Base-by-base conservation (phyloP, 2,113 vertebrate genomes). In the Arizona elegans region DNA sequence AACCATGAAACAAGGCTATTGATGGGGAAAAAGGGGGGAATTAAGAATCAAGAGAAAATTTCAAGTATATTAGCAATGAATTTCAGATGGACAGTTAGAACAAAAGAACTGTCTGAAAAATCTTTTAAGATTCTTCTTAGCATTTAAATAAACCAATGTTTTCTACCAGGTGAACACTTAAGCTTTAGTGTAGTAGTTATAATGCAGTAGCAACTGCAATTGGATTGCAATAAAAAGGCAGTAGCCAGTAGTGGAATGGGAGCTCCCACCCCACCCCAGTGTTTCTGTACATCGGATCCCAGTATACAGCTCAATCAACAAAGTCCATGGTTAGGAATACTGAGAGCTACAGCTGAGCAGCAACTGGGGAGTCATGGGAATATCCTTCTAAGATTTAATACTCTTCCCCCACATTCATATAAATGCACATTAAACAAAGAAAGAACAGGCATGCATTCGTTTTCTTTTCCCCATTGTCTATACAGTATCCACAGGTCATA, bases 401-500 rank as follows among this genome's bases (percentile, higher is more conserved):
- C 29, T 87, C 56, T 24, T 87, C 11, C 17, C 56, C 29, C 55
- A n/a, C 3, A 85, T 56, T 50, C 38, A 52, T 29, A 91, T 7
- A 87, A 59, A 29, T 62, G 8, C 38, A 91, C n/a, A 23, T 38
- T 59, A 29, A 62, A 47, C 10, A 62, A 87, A 86, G 59, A 33
- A 92, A 92, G 53, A 21, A 87, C 38, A 86, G 13, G 50, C 26
- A 50, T 17, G 86, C 9, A 33, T n/a, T 75, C 47, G 23, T 81
- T 81, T 47, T 87, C 43, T 87, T 55, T 59, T 2, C 5, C 33
- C 56, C 85, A 92, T 59, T 86, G 50, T 26, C 29, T 75, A 13
- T 6, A 85, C 93, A 91, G 33, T 6, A 95, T 62, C 90, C 88
- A 26, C 47, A 92, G 56, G n/a, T 12, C 33, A 90, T 53, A 54